phyloP scores from a whole-genome alignment of 2,888 invertebrate species.

The Cryptus armator region DNA sequence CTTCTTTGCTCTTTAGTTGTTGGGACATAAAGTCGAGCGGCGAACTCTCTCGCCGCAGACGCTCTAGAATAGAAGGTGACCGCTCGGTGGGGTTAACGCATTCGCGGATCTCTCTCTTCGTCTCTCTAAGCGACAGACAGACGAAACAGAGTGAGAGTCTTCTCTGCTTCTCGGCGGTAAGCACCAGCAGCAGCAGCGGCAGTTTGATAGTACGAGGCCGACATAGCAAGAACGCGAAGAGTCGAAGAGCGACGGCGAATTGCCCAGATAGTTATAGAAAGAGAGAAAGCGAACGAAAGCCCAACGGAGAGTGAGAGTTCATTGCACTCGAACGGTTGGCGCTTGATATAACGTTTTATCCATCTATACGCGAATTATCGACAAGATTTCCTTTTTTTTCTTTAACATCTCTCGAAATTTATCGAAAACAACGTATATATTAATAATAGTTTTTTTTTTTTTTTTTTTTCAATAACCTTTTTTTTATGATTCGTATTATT shows the following conservation, averaged over 20 bases:
- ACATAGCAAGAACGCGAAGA: constrained; percentile 9
- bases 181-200: neutral
- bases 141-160: constrained; percentile 61
- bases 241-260: constrained; percentile 36
- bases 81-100: constrained; percentile 76
- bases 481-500: neutral
- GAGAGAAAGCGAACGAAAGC: constrained; percentile 45
- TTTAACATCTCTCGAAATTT: neutral
- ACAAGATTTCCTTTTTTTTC: constrained; percentile 40
- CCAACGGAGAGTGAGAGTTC: constrained; percentile 66
- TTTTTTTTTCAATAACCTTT: neutral
- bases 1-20: constrained; percentile 30
- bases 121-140: constrained; percentile 38
- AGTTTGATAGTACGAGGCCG: constrained; percentile 25
- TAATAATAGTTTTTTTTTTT: neutral
- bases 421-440: neutral
- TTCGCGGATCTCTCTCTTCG: constrained; percentile 67
- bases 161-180: constrained; percentile 9
- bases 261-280: constrained; percentile 39
- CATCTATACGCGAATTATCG: constrained; percentile 36
- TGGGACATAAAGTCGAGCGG: constrained; percentile 28
- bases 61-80: constrained; percentile 80
- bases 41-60: constrained; percentile 58
- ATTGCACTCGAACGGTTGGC: constrained; percentile 70
- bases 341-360: constrained; percentile 56